Evolutionary conservation across 2,113 vertebrate species (phyloP), one percentile per base, ranked within the genome.

Genomic region (Poeciliopsis prolifica): DNA sequence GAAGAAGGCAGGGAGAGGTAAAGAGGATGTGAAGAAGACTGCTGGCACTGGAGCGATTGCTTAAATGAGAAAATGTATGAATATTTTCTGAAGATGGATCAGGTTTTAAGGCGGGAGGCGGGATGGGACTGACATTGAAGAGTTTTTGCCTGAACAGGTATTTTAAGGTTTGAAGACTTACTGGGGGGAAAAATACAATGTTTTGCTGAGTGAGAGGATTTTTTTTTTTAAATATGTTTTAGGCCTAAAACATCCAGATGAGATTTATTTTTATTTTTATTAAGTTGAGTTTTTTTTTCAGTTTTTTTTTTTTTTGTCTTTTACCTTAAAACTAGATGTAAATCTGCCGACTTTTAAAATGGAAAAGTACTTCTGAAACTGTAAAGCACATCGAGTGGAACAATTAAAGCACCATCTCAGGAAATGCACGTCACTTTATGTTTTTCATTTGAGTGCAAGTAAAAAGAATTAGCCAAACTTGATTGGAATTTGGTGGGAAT

Each of bases 1-100:
- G 64, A 76, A 62, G 75, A 77, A 26, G 74, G 72, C 66, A 40
- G 67, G 11, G 58, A 85, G 68, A 79, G 72, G 61, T 54, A 65
- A 80, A 85, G 79, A 81, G 91, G 65, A 93, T 87, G 92, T 94
- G 90, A 88, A 65, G 37, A 75, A 81, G 77, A 81, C 72, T 65
- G 74, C 80, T 84, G 65, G 74, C 63, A 73, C 54, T 48, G 77
- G 75, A 81, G 68, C 17, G 85, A 68, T 75, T 77, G 78, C 86
- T 71, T 14, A 78, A 75, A 77, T 60, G 68, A 68, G 80, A 73
- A 91, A 80, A 83, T 86, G 77, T 67, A 48, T 73, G 63, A 29
- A 69, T 77, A 64, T 65, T 66, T 80, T 62, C 17, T 73, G 12
- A 51, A 64, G 77, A 13, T 29, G 37, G 62, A 67, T 22, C 61